These are phyloP conservation scores for Zingel zingel DNA, from an alignment of 2,113 vertebrate genomes.

Conservation along the genomic window DNA sequence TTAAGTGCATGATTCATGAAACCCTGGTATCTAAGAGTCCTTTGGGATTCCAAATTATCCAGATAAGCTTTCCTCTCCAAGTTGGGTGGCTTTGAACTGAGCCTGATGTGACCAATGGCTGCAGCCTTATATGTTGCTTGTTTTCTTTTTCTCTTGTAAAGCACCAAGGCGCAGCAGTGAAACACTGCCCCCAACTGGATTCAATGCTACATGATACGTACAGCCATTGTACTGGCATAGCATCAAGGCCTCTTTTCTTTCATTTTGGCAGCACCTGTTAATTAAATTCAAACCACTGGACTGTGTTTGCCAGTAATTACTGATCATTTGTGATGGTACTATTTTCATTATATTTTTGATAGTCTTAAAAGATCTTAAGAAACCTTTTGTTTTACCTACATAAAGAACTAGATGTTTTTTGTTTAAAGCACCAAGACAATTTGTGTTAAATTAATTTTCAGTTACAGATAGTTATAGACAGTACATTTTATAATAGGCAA, in stretches of 20 bases:
- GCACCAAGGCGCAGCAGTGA: slow-evolving; percentile 20
- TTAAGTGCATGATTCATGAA: slow-evolving; percentile 61
- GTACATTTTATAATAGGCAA: slow-evolving; percentile 10
- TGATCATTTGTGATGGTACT: slow-evolving; percentile 22
- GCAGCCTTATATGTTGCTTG: slow-evolving; percentile 39
- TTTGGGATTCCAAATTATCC: slow-evolving; percentile 65
- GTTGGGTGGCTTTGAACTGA: slow-evolving; percentile 53
- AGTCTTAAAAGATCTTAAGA: slow-evolving; percentile 15
- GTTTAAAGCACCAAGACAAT: not conserved
- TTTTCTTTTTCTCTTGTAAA: slow-evolving; percentile 3
- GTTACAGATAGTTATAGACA: not conserved
- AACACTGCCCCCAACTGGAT: slow-evolving; percentile 79
- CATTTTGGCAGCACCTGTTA: slow-evolving; percentile 23
- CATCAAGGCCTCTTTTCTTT: slow-evolving; percentile 20
- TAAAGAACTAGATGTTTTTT: slow-evolving; percentile 29
- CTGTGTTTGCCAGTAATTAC: slow-evolving; percentile 18
- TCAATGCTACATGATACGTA: not conserved
- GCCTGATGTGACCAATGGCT: slow-evolving; percentile 56
- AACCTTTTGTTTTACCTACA: not conserved
- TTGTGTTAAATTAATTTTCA: not conserved
- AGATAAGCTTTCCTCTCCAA: slow-evolving; percentile 61
- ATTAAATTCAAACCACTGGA: slow-evolving; percentile 20
- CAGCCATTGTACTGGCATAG: slow-evolving; percentile 26
- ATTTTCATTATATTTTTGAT: slow-evolving; percentile 26
- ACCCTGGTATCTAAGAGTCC: slow-evolving; percentile 46